These are phyloP conservation scores for Drosophila recens DNA, from an alignment of 2,888 invertebrate species.

Conservation along the genomic window DNA sequence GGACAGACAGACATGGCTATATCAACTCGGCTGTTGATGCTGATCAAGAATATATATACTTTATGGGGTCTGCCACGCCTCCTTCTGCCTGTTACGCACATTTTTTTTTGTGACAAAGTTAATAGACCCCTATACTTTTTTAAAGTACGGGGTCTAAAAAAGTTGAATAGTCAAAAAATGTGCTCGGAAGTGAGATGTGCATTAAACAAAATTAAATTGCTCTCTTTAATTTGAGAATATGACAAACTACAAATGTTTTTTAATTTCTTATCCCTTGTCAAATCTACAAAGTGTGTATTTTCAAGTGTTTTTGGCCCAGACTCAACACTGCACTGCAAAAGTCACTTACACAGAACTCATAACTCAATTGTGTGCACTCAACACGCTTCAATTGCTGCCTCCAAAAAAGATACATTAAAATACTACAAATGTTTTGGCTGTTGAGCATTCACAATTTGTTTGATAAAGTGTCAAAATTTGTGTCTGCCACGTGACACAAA, in stretches of 20 bases:
- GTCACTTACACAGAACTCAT: conserved; percentile 56
- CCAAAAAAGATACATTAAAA: neutral
- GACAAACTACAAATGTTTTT: conserved; percentile 28
- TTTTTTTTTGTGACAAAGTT: too few relatives aligned
- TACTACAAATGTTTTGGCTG: conserved; percentile 31
- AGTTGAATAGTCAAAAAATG: neutral
- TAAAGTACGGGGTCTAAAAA: too few relatives aligned
- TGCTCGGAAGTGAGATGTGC: neutral
- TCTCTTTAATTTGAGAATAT: conserved; percentile 12
- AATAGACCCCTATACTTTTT: too few relatives aligned
- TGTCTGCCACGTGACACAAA: conserved; percentile 43
- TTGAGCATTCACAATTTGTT: conserved; percentile 52
- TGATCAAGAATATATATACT: too few relatives aligned
- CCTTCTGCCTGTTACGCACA: too few relatives aligned
- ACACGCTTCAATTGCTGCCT: conserved; percentile 64
- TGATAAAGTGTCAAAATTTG: conserved; percentile 68
- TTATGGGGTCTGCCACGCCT: too few relatives aligned
- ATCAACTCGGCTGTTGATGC: too few relatives aligned
- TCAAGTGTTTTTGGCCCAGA: conserved; percentile 30
- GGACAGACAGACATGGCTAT: too few relatives aligned
- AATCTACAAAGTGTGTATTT: conserved; percentile 2
- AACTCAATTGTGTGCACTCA: conserved; percentile 60
- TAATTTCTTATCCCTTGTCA: conserved; percentile 10
- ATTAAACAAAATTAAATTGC: neutral
- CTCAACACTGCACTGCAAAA: conserved; percentile 8